These are phyloP conservation scores for Musca domestica DNA, from an alignment of 1,140 invertebrate genomes.

Conservation along the genomic window DNA sequence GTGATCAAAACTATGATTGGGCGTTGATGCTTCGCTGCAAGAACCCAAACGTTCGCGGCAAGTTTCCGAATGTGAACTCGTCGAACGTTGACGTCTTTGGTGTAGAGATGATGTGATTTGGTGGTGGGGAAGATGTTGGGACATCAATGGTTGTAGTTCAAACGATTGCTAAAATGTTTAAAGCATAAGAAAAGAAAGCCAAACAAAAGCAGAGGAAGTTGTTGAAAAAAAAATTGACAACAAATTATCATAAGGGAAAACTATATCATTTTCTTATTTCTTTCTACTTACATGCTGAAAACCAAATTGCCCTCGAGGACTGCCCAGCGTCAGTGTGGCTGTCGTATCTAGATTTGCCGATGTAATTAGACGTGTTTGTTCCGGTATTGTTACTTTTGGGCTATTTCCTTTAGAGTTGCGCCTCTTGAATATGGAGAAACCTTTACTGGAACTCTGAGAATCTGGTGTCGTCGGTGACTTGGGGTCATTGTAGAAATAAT, in stretches of 20 bases:
- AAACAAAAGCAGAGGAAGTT: conserved; percentile 15
- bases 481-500: conserved; percentile 50
- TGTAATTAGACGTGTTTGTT: conserved; percentile 50
- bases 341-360: conserved; percentile 50
- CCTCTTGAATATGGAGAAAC: conserved; percentile 48
- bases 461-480: conserved; percentile 52
- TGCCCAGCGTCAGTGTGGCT: conserved; percentile 47
- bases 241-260: neutral
- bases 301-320: conserved; percentile 50
- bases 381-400: conserved; percentile 39
- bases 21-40: conserved; percentile 42
- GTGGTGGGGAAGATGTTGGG: neutral
- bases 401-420: conserved; percentile 48
- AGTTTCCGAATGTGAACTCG: conserved; percentile 47
- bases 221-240: neutral
- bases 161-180: conserved; percentile 41
- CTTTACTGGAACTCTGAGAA: conserved; percentile 44
- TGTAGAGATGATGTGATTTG: conserved; percentile 13
- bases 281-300: conserved; percentile 45
- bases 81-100: conserved; percentile 39
- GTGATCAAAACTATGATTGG: conserved; percentile 14
- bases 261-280: neutral
- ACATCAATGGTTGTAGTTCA: conserved; percentile 50
- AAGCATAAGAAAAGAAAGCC: conserved; percentile 22
- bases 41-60: conserved; percentile 50